Percentiles rank a stretch among this genome's conserved stretches.
These are phyloP conservation scores for Drosophila fungiperda DNA, from an alignment of 2,888 invertebrate genomes.

Conservation along the genomic window DNA sequence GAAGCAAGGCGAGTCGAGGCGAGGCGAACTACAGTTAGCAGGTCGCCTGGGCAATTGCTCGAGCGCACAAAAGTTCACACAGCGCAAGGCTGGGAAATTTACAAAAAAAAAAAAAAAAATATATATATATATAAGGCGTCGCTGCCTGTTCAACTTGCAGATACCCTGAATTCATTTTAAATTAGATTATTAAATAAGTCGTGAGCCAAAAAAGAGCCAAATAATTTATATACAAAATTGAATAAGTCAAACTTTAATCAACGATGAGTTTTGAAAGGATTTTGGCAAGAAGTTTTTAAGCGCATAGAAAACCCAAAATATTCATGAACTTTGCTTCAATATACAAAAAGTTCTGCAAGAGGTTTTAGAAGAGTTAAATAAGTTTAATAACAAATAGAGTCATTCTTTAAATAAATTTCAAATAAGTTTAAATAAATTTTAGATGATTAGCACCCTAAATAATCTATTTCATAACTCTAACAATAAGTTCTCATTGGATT, in stretches of 20 bases:
- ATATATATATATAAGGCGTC: neutral
- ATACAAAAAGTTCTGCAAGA: neutral
- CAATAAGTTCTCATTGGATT: neutral
- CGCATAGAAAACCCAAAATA: accelerated
- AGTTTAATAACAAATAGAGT: too few species aligned
- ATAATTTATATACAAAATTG: neutral
- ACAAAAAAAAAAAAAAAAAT: constrained; percentile 5
- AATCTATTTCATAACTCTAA: neutral
- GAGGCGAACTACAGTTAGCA: constrained; percentile 38
- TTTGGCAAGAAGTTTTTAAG: neutral
- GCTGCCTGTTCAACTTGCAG: neutral
- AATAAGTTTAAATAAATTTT: neutral
- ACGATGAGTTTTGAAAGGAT: neutral
- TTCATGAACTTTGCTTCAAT: neutral
- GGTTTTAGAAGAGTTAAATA: too few species aligned
- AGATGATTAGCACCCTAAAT: neutral
- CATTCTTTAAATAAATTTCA: too few species aligned
- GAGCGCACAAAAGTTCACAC: constrained; percentile 62
- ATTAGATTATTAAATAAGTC: neutral
- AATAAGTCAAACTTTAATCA: neutral
- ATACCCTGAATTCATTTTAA: constrained; percentile 3
- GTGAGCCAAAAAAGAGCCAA: neutral
- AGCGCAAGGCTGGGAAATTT: constrained; percentile 29
- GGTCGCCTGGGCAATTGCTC: constrained; percentile 61
- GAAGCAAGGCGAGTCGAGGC: neutral